Conservation (phyloP, 2,797 vertebrate species). For the Lepus oiostolus region DNA sequence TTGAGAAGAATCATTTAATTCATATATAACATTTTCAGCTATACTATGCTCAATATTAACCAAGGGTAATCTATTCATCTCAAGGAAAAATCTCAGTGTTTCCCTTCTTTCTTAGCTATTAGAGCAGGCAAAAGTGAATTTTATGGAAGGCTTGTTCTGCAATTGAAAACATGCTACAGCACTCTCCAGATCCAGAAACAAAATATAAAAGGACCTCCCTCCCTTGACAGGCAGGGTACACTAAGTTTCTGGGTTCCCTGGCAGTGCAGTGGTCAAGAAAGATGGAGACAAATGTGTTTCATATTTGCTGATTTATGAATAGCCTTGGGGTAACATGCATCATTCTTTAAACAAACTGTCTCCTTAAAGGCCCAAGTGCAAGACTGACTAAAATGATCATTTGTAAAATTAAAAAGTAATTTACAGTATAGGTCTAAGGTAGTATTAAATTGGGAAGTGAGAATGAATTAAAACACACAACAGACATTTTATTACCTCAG, state of each 20-base stretch:
- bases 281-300: neutral
- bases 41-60: neutral
- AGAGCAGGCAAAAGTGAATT: neutral
- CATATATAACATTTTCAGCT: neutral
- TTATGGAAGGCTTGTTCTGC: neutral
- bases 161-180: neutral
- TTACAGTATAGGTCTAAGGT: conserved; percentile 18
- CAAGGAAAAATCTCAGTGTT: neutral
- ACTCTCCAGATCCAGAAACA: neutral
- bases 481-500: conserved; percentile 15
- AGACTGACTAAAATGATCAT: conserved; percentile 50
- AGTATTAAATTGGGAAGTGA: conserved; percentile 51
- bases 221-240: neutral
- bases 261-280: neutral
- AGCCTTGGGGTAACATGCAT: neutral
- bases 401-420: conserved; percentile 35
- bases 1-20: neutral
- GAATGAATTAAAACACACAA: conserved; percentile 31
- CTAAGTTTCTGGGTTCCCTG: neutral
- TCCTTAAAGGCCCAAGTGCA: conserved; percentile 52
- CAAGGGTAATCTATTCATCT: neutral
- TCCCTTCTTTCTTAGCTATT: neutral
- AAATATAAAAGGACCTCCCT: neutral
- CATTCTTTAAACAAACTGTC: conserved; percentile 55
- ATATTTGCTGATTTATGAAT: conserved; percentile 27